Conservation (phyloP, 2,888 invertebrate genomes). For the Sminthurinus aureus region DNA sequence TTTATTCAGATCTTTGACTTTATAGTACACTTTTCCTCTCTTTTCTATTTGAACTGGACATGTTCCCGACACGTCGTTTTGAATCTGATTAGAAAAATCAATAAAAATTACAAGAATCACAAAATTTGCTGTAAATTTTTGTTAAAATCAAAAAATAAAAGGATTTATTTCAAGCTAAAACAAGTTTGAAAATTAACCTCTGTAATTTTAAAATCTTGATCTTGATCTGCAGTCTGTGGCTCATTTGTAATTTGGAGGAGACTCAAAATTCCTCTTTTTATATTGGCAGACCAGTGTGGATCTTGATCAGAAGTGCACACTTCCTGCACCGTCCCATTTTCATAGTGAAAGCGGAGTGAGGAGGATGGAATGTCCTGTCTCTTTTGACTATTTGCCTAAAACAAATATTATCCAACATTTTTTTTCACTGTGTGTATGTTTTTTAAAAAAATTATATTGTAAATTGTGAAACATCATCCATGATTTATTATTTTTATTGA, state of each 20-base stretch:
- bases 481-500: background rate
- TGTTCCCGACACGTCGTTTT: slow-evolving; percentile 81
- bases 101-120: no score
- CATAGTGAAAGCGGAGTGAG: slow-evolving; percentile 76
- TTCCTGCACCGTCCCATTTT: slow-evolving; percentile 78
- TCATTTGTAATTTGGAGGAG: slow-evolving; percentile 69
- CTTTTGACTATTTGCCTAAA: background rate
- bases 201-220: background rate
- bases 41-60: slow-evolving; percentile 78
- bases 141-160: no score
- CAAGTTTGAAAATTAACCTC: background rate
- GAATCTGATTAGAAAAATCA: slow-evolving; percentile 43
- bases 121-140: no score
- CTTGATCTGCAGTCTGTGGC: background rate
- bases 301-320: slow-evolving; percentile 80
- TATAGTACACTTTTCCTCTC: slow-evolving; percentile 67
- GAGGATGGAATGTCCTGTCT: slow-evolving; percentile 69
- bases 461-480: background rate
- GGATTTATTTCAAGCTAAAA: no score
- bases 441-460: no score
- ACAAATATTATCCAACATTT: background rate
- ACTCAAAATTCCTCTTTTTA: slow-evolving; percentile 88
- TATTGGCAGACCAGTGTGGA: slow-evolving; percentile 80
- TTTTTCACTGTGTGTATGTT: background rate
- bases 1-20: slow-evolving; percentile 72